A percentile compares a stretch with the other conserved stretches of the same genome.
Evolutionary conservation across 2,113 vertebrate species (phyloP).

Genomic region (Toxotes jaculatrix): DNA sequence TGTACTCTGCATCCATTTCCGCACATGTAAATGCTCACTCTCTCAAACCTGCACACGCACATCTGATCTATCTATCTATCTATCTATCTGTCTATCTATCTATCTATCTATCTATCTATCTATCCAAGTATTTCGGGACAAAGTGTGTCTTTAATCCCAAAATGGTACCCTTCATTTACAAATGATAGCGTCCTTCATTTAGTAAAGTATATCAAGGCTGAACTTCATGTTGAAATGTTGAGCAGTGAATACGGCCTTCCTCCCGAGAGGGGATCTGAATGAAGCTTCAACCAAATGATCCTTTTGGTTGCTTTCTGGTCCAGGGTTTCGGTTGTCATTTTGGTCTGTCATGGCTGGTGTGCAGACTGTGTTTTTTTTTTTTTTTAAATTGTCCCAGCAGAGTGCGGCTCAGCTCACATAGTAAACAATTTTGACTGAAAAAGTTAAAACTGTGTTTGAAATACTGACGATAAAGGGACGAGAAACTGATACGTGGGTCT

Average conservation of each 20-base stretch:
- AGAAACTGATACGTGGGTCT: neutral
- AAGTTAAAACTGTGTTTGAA: neutral
- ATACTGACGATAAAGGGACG: neutral
- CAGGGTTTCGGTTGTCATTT: neutral
- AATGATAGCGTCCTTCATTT: neutral
- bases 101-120: conserved; percentile 34
- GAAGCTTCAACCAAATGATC: neutral
- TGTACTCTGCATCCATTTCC: conserved; percentile 48
- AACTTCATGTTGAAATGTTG: neutral
- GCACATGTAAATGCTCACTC: neutral
- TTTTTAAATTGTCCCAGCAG: conserved; percentile 10
- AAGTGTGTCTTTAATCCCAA: neutral
- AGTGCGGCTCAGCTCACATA: conserved; percentile 17
- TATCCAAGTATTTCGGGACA: neutral
- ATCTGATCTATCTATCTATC: conserved; percentile 22
- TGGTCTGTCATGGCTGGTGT: conserved; percentile 1
- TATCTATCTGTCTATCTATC: conserved; percentile 33
- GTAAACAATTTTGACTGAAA: neutral
- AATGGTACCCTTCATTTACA: neutral
- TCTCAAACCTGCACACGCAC: conserved; percentile 25
- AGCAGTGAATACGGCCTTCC: neutral
- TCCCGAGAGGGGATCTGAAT: no score
- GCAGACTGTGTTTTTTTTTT: conserved; percentile 9
- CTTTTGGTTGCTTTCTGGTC: neutral
- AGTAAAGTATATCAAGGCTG: neutral